These are phyloP conservation scores for Eugnorisma glareosa DNA, from an alignment of 2,888 invertebrate genomes.

Conservation along the genomic window DNA sequence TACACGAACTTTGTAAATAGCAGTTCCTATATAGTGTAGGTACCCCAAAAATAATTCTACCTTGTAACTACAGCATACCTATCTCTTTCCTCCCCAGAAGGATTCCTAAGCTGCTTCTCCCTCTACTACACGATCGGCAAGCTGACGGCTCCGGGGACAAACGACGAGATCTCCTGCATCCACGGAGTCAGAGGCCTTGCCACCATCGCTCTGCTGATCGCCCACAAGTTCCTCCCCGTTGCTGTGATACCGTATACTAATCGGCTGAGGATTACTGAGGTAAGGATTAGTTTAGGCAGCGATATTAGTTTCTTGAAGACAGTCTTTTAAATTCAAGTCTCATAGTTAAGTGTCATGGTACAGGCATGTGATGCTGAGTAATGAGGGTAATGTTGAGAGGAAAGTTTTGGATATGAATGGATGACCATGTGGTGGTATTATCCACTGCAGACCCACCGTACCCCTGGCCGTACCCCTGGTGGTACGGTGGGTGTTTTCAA, in stretches of 20 bases:
- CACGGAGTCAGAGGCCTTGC: conserved; percentile 93
- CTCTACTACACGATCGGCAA: conserved; percentile 91
- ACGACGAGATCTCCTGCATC: conserved; percentile 92
- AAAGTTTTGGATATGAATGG: neutral
- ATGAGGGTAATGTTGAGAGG: neutral
- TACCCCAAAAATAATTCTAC: neutral
- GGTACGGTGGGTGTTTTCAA: too few relatives aligned
- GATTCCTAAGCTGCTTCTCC: conserved; percentile 91
- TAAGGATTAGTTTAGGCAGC: conserved; percentile 67
- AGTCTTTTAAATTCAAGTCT: neutral
- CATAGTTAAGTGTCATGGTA: neutral
- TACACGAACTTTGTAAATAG: neutral
- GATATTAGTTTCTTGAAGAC: neutral
- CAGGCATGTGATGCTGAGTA: neutral
- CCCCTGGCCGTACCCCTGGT: too few relatives aligned
- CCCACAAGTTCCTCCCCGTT: conserved; percentile 92
- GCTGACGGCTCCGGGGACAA: conserved; percentile 88
- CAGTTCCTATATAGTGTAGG: neutral
- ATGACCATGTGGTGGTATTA: too few relatives aligned
- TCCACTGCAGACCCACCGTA: too few relatives aligned
- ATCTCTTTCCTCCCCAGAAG: conserved; percentile 70
- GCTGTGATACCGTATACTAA: conserved; percentile 92
- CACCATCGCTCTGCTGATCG: conserved; percentile 91
- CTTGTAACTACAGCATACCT: neutral
- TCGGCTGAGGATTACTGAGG: conserved; percentile 91